Base-by-base conservation (phyloP, 2,888 invertebrate species). In the Andricus curvator region DNA sequence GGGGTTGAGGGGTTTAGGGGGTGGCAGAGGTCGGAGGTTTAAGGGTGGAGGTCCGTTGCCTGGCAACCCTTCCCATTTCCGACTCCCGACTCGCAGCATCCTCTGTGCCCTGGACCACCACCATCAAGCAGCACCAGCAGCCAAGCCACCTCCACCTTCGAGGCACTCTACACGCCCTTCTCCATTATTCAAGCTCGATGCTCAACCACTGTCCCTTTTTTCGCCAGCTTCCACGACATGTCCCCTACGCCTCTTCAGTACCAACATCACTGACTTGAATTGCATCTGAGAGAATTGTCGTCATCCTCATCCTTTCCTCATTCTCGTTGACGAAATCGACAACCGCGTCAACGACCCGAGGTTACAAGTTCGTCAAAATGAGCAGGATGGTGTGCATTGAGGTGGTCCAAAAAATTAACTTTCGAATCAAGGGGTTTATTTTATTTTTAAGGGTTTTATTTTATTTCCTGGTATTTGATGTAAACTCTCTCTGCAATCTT, bases 1-100 rank as follows among this genome's bases (percentile, higher is more conserved):
- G 80, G 81, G 86, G 84, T 79, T 44, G 82, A 82, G 82, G 81
- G 84, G 81, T 74, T 79, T 81, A 80, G 81, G 82, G 85, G 84
- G 85, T 74, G 62, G 62, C 84, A 83, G 87, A 85, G 86, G 87
- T 87, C 85, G 86, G 85, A 87, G 88, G 89, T 89, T 91, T 88
- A 90, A 91, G 92, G 92, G 90, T 91, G 89, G 91, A 90, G 88
- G 88, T 84, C 85, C 87, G 92, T 92, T 91, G 92, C 92, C 86
- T 89, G 87, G 92, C 92, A 92, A 92, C 92, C 86, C 84, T 86
- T 84, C 87, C 88, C 87, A 85, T 80, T 83, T 82, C 87, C 81
- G 81, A 83, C 84, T 83, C 80, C 87, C 81, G 81, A 83, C 84
- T 83, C 80, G 86, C 87, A 87, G 88, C 89, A 89, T 89, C 88